Conservation (phyloP, 2,888 invertebrate species). For the Silvanus unidentatus region DNA sequence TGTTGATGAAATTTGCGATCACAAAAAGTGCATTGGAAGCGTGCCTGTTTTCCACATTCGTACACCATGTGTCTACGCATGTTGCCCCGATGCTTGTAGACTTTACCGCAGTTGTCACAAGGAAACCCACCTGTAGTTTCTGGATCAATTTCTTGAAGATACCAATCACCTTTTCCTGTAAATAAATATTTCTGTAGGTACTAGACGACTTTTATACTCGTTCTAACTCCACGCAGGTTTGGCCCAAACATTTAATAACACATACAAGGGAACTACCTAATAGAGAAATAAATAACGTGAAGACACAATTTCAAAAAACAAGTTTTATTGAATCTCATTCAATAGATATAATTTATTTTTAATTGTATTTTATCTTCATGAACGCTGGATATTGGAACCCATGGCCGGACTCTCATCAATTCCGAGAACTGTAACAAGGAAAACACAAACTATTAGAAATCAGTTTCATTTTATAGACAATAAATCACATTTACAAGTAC, state of each 20-base stretch:
- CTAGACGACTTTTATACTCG: conserved; percentile 22
- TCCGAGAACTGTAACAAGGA: too few relatives aligned
- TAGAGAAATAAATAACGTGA: too few relatives aligned
- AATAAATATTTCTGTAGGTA: conserved; percentile 45
- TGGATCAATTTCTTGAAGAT: conserved; percentile 35
- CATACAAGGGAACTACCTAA: too few relatives aligned
- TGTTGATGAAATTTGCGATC: conserved; percentile 55
- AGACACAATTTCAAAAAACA: too few relatives aligned
- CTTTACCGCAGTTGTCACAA: conserved; percentile 72
- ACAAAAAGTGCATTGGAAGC: conserved; percentile 43
- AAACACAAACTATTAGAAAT: too few relatives aligned
- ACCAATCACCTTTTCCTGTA: conserved; percentile 41
- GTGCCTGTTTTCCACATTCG: conserved; percentile 50
- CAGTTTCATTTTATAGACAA: too few relatives aligned
- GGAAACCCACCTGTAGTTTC: conserved; percentile 35
- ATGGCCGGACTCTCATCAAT: too few relatives aligned
- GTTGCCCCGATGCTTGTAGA: conserved; percentile 75
- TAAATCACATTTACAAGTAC: too few relatives aligned
- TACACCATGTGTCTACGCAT: conserved; percentile 66
- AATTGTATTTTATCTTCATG: too few relatives aligned
- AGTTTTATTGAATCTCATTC: too few relatives aligned
- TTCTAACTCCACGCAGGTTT: conserved; percentile 12
- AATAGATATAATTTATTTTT: too few relatives aligned
- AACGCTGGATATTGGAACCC: too few relatives aligned
- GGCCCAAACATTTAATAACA: background rate